Conservation (phyloP, 2,113 vertebrate species). For the Chloropsis hardwickii region DNA sequence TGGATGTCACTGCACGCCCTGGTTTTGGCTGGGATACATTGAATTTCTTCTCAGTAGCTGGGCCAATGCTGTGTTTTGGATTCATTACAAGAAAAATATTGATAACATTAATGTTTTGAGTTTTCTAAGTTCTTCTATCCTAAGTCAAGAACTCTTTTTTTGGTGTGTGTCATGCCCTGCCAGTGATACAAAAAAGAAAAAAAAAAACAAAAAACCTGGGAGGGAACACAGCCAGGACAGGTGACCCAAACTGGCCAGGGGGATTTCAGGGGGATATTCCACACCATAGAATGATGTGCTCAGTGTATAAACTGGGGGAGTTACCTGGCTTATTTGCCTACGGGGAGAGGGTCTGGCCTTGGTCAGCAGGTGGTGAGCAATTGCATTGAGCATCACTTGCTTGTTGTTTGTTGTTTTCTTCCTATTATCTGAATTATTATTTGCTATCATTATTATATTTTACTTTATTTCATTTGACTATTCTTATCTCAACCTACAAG, state of each 20-base stretch:
- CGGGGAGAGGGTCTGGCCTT: not conserved
- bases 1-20: accelerated
- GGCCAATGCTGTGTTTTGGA: not conserved
- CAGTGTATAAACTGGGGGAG: not conserved
- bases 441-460: not conserved
- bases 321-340: not conserved
- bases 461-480: not conserved
- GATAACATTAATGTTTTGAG: not conserved
- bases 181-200: not conserved
- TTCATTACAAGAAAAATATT: not conserved
- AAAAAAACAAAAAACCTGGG: accelerated
- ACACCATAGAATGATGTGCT: accelerated
- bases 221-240: not conserved
- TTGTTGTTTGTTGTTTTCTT: not conserved
- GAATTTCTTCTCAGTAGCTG: not conserved
- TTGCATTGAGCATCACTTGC: too few relatives aligned
- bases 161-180: not conserved
- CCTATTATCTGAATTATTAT: not conserved
- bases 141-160: not conserved
- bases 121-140: not conserved
- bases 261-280: too few relatives aligned
- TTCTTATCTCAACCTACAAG: not conserved
- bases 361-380: not conserved
- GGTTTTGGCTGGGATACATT: not conserved
- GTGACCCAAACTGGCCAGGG: not conserved